Evolutionary conservation across 2,888 invertebrate species (phyloP), one percentile per base, ranked within the genome.

Genomic region (Anagyrus pseudococci): DNA sequence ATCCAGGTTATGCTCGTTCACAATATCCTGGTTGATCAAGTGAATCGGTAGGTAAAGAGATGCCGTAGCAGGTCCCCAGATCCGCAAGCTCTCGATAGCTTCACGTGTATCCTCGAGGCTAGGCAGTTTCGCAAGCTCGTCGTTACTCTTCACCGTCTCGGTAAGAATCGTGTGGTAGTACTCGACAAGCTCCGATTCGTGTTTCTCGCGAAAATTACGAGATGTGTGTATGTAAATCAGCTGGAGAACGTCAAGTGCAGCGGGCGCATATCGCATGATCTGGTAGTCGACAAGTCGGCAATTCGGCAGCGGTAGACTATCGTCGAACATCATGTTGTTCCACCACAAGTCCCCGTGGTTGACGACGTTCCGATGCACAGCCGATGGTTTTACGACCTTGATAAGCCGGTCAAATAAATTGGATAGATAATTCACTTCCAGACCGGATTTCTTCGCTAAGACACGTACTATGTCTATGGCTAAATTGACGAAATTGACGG

Each of bases 211-310:
- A 46, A 68, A 71, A 1, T 26, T 43, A 4, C 66, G 41, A n/a
- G 63, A 63, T 0, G 70, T 64, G 58, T 68, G 54, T 15, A 66
- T 46, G 56, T 70, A 64, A n/a, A 71, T 37, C n/a, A 65, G 47
- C n/a, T 64, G 25, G 13, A 62, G n/a, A 17, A 69, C 57, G 15
- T 70, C 70, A 8, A 68, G 62, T 4, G 66, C 67, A 2, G 68
- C 49, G 1, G 71, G 57, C 17, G 65, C 62, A 41, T 87, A 90
- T 25, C 87, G 83, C 0, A 85, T 81, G 53, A 89, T 82, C 78
- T 91, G 91, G 72, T 87, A 91, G 76, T 91, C 91, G 2, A 92
- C 85, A 10, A 91, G 74, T 33, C 87, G 74, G 68, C 89, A 88
- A 26, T 86, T 84, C 2, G 85, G 80, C n/a, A 19, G 2, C 1